Base-by-base conservation (phyloP, 2,888 invertebrate genomes). In the Lampropteryx suffumata region DNA sequence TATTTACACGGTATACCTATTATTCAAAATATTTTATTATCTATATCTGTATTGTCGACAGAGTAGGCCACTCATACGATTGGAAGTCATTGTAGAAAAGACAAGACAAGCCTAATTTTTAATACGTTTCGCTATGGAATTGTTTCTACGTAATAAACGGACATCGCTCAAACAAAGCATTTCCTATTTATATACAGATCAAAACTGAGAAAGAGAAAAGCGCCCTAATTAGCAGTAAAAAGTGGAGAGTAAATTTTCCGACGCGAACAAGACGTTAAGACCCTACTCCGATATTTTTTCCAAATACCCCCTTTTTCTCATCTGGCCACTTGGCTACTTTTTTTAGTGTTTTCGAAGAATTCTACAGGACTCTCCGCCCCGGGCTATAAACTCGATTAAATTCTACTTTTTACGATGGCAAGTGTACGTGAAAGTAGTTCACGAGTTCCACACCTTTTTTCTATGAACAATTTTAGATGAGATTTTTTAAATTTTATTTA, bases 301-400 rank as follows among this genome's bases (percentile, higher is more conserved):
- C 37, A 24, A 11, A 21, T 24, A 11, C 24, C 35, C 24, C 13
- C 13, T 32, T 32, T 33, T 36, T 12, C 24, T 4, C 24, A 24
- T 24, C 7, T 24, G 24, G 5, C 27, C 13, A 13, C n/a, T 9
- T 41, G n/a, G 30, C 11, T 21, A 12, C 21, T 27, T 44, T 45
- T 24, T 51, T 58, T 34, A 27, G 39, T 50, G 32, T 50, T 42
- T 52, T 42, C 27, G 46, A 42, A 35, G 37, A 50, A 49, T 51
- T 27, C 35, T 42, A 12, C 53, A 57, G 61, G 53, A 50, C 49
- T 44, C 44, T 28, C 41, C 45, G 50, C 59, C 49, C 48, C 50
- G 39, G 45, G 62, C 65, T 57, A 59, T 72, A 67, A 69, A 68
- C 59, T 61, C 67, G 71, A 76, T 75, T 73, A 71, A 73, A 71